phyloP scores from a whole-genome alignment of 2,113 vertebrate species.

The Saguinus imperator region DNA sequence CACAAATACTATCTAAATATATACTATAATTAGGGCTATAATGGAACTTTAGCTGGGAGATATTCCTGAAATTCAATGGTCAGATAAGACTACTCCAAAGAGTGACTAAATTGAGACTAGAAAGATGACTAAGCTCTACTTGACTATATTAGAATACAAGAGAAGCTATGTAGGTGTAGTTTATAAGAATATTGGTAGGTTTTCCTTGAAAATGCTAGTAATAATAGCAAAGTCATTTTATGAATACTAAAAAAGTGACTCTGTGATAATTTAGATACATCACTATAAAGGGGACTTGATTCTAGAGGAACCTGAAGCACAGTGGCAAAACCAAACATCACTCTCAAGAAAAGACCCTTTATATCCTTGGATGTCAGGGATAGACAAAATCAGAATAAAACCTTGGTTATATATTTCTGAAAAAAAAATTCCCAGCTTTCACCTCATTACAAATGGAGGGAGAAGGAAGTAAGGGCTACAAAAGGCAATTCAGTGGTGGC shows the following conservation, averaged over 20 bases:
- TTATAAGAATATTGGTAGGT: not conserved
- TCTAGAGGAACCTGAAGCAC: not conserved
- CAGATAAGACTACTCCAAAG: not conserved
- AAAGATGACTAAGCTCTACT: not conserved
- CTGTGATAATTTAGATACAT: not conserved
- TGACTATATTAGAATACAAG: not conserved
- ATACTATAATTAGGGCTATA: not conserved
- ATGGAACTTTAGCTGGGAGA: not conserved
- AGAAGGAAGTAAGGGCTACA: not conserved
- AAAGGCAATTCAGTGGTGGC: not conserved
- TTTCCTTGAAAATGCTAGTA: not conserved
- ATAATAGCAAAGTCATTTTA: not conserved
- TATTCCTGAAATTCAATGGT: not conserved
- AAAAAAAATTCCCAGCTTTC: not conserved
- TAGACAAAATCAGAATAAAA: not conserved
- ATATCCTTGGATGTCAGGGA: not conserved
- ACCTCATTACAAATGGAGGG: not conserved
- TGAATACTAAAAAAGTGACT: not conserved
- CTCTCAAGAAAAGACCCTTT: not conserved
- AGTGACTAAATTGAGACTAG: not conserved
- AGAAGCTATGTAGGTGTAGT: not conserved
- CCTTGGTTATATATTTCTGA: not conserved
- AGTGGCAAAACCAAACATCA: not conserved
- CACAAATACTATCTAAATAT: not conserved
- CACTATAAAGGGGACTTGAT: not conserved